A percentile compares a stretch with the other conserved stretches of the same genome.
Conservation (phyloP, 2,797 vertebrate genomes). For the Nasua narica region DNA sequence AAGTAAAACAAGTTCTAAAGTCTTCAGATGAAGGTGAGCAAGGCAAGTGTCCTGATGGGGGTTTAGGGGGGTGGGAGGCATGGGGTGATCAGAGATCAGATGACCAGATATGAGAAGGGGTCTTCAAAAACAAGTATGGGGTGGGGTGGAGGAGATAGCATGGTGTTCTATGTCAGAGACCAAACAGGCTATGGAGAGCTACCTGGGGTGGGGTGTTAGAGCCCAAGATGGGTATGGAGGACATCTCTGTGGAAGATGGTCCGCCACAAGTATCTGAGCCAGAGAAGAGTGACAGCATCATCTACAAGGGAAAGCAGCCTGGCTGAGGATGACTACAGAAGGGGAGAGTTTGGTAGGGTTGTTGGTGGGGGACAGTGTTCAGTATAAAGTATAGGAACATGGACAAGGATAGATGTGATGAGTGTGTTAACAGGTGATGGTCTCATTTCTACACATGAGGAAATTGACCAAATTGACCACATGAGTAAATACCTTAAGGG, state of each 20-base stretch:
- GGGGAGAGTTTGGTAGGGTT: not conserved
- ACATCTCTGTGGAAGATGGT: not conserved
- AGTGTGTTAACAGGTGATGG: not conserved
- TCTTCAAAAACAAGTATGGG: not conserved
- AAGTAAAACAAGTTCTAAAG: not conserved
- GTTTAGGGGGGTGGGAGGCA: fast-evolving
- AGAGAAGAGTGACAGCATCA: not conserved
- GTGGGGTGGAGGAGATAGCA: not conserved
- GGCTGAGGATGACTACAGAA: not conserved
- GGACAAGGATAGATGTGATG: not conserved
- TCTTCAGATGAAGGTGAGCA: not conserved
- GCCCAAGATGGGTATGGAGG: not conserved
- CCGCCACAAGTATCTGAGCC: not conserved
- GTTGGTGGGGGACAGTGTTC: too few relatives aligned
- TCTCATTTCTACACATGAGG: not conserved
- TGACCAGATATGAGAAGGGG: not conserved
- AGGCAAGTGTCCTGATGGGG: not conserved
- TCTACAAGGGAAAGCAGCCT: not conserved
- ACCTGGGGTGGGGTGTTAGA: not conserved
- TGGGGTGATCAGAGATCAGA: not conserved
- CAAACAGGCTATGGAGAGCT: not conserved
- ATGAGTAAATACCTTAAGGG: not conserved
- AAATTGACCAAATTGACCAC: not conserved
- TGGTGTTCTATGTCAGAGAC: not conserved
- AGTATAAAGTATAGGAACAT: not conserved